Evolutionary conservation across 1,140 invertebrate species (phyloP).

Genomic region (Mamestra configurata): DNA sequence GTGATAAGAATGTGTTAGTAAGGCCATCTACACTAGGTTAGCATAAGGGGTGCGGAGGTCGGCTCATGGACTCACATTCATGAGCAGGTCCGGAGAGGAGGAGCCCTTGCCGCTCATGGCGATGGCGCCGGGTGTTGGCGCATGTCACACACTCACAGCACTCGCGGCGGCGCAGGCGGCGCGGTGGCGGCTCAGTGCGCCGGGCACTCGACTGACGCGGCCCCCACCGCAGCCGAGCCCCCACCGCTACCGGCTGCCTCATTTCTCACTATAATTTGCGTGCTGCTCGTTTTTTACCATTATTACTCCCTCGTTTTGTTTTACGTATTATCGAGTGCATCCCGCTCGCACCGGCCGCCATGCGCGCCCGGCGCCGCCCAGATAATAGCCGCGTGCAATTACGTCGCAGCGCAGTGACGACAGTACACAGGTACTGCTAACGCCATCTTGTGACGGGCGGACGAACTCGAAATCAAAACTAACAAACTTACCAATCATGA

Average conservation of each 20-base stretch:
- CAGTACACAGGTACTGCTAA: conserved; percentile 56
- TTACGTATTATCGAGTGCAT: conserved; percentile 87
- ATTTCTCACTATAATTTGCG: conserved; percentile 88
- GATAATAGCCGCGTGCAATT: conserved; percentile 86
- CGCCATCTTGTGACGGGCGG: conserved; percentile 81
- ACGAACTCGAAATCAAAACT: conserved; percentile 42
- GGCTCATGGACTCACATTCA: conserved; percentile 86
- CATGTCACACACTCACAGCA: conserved; percentile 84
- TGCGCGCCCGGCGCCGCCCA: conserved; percentile 84
- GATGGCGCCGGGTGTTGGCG: conserved; percentile 68
- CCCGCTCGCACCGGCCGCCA: conserved; percentile 86
- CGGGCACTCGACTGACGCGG: conserved; percentile 81
- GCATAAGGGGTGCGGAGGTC: conserved; percentile 34
- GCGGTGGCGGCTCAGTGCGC: conserved; percentile 78
- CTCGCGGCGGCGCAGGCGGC: conserved; percentile 81
- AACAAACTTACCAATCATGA: background rate
- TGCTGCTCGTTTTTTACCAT: conserved; percentile 87
- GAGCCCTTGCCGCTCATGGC: conserved; percentile 87
- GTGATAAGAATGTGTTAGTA: conserved; percentile 53
- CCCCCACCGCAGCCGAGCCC: conserved; percentile 78
- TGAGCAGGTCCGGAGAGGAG: conserved; percentile 87
- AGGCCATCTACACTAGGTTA: conserved; percentile 20
- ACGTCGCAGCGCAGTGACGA: conserved; percentile 57
- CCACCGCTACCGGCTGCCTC: conserved; percentile 87
- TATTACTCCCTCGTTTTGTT: conserved; percentile 88